Percentiles rank a stretch among this genome's conserved stretches.
Evolutionary conservation across 2,888 invertebrate genomes (phyloP).

Genomic region (Hydrotaea diabolus): DNA sequence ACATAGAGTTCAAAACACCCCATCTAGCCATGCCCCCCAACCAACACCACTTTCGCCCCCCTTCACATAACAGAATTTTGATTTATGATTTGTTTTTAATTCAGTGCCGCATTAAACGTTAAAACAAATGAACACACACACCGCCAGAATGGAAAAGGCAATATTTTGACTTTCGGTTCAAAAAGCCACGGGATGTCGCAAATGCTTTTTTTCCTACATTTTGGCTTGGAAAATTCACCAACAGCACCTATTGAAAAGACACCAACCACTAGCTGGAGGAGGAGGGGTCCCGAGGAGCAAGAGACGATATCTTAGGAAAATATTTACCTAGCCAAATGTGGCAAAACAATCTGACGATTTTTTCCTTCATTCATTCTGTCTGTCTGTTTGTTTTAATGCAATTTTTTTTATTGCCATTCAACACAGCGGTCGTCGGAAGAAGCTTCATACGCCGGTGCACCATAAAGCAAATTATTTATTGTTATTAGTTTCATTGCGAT

Average conservation of each 20-base stretch:
- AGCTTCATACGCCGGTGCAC: neutral
- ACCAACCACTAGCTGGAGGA: neutral
- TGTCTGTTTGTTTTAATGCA: neutral
- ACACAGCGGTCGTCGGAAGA: neutral
- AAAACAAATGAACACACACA: neutral
- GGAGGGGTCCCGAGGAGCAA: neutral
- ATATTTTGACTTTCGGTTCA: slow-evolving; percentile 64
- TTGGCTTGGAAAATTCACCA: neutral
- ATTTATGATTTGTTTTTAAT: slow-evolving; percentile 30
- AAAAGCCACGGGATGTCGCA: slow-evolving; percentile 66
- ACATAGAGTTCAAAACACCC: neutral
- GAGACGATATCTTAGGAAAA: neutral
- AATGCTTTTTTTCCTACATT: neutral
- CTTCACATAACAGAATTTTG: neutral
- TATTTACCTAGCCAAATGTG: slow-evolving; percentile 8
- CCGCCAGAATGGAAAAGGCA: slow-evolving; percentile 42
- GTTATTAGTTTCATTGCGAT: neutral
- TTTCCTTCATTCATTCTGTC: no score
- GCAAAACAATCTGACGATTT: neutral
- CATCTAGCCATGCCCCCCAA: neutral
- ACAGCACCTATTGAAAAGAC: neutral
- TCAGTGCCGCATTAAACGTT: neutral
- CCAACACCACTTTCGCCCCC: neutral
- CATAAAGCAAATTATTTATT: neutral
- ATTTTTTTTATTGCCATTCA: slow-evolving; percentile 4